A percentile compares a stretch with the other conserved stretches of the same genome.
These are phyloP conservation scores for Aplocera efformata DNA, from an alignment of 2,888 invertebrate genomes.

Conservation along the genomic window DNA sequence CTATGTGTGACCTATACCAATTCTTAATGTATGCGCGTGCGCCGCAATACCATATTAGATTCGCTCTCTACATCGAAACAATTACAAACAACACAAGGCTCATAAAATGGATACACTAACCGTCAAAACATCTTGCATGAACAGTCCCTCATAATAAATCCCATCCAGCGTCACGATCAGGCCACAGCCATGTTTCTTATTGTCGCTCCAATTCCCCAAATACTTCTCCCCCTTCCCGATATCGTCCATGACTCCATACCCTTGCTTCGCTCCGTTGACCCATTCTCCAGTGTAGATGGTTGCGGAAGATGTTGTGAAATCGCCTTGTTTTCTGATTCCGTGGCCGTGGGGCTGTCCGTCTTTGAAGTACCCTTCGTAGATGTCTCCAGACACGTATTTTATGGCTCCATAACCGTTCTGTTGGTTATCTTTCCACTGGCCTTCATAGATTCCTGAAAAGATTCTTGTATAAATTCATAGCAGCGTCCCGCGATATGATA, in stretches of 20 bases:
- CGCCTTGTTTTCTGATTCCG: constrained; percentile 89
- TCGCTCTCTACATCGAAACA: too few relatives aligned
- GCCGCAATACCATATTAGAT: too few relatives aligned
- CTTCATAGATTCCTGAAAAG: constrained; percentile 85
- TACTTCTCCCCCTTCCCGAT: constrained; percentile 93
- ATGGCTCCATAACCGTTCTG: constrained; percentile 90
- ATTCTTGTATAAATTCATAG: too few relatives aligned
- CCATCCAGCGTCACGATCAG: constrained; percentile 93
- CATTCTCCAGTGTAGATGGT: constrained; percentile 95
- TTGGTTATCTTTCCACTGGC: constrained; percentile 89
- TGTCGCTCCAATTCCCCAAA: constrained; percentile 93
- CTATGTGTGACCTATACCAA: too few relatives aligned
- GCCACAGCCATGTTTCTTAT: constrained; percentile 91
- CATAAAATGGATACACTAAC: constrained; percentile 63
- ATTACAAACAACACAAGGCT: too few relatives aligned
- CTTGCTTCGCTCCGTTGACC: constrained; percentile 87
- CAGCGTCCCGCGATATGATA: too few relatives aligned
- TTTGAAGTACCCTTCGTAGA: constrained; percentile 93
- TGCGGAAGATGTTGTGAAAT: constrained; percentile 86
- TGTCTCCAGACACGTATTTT: constrained; percentile 87
- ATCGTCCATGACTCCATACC: constrained; percentile 94
- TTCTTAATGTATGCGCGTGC: too few relatives aligned
- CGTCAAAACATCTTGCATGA: constrained; percentile 88
- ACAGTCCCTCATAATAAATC: constrained; percentile 94
- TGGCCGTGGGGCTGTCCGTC: constrained; percentile 92